phyloP scores from a whole-genome alignment of 30 jellyfish, hydroid and myxozoan species.

The Morbakka virulenta region DNA sequence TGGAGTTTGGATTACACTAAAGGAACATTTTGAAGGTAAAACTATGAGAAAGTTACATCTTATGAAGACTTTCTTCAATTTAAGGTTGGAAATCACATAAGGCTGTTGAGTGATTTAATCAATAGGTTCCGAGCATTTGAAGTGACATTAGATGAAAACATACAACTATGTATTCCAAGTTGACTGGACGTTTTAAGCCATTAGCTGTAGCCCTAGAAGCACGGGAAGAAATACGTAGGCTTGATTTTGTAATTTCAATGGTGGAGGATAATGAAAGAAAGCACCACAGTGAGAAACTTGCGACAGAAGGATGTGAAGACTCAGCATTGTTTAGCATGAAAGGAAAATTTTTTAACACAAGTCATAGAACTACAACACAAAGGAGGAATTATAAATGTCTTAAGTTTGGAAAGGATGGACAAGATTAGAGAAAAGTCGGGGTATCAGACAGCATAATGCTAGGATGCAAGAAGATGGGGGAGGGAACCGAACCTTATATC shows the following conservation, averaged over 20 bases:
- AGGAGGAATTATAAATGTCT: conserved; percentile 4
- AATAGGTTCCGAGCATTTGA: too few species aligned
- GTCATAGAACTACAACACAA: too few species aligned
- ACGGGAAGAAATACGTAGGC: conserved; percentile 25
- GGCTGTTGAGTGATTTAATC: too few species aligned
- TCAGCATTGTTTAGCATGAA: too few species aligned
- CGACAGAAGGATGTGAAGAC: too few species aligned
- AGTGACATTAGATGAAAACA: conserved; percentile 50
- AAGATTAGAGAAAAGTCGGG: not conserved
- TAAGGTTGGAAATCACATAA: too few species aligned
- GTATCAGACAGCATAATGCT: not conserved
- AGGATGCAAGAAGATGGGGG: conserved; percentile 24
- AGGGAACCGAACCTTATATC: too few species aligned
- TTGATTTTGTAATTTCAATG: conserved; percentile 47
- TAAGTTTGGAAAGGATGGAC: conserved; percentile 57
- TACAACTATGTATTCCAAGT: conserved; percentile 43
- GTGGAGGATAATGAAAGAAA: conserved; percentile 38
- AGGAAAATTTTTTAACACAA: too few species aligned
- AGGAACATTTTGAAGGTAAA: too few species aligned
- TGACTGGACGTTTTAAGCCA: conserved; percentile 42
- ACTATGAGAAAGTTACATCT: too few species aligned
- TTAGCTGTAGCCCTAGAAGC: conserved; percentile 65
- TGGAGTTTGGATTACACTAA: too few species aligned
- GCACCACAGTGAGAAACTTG: not conserved
- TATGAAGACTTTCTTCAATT: too few species aligned